phyloP scores from a whole-genome alignment of 1,140 invertebrate species.

The Caenorhabditis elegans region WBcel235 BX284605.5:11623501-11624000 shows the following conservation, averaged over 20 bases:
- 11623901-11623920: neutral
- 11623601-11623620: slow-evolving; percentile 21
- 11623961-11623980: neutral
- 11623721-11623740: slow-evolving; percentile 28
- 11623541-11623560: neutral
- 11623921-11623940: neutral
- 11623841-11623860: slow-evolving; percentile 24
- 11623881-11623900: neutral
- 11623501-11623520: neutral
- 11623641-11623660: neutral
- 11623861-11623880: slow-evolving; percentile 12
- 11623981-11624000: neutral
- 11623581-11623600: slow-evolving; percentile 10
- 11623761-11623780: neutral
- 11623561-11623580: neutral
- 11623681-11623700: neutral
- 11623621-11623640: neutral
- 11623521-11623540: neutral
- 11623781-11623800: neutral
- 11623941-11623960: slow-evolving; percentile 6
- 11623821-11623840: neutral
- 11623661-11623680: neutral
- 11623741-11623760: slow-evolving; percentile 11
- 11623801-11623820: neutral
- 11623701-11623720: neutral